Conservation (phyloP, 2,888 invertebrate genomes). For the Calephelis perditalis region DNA sequence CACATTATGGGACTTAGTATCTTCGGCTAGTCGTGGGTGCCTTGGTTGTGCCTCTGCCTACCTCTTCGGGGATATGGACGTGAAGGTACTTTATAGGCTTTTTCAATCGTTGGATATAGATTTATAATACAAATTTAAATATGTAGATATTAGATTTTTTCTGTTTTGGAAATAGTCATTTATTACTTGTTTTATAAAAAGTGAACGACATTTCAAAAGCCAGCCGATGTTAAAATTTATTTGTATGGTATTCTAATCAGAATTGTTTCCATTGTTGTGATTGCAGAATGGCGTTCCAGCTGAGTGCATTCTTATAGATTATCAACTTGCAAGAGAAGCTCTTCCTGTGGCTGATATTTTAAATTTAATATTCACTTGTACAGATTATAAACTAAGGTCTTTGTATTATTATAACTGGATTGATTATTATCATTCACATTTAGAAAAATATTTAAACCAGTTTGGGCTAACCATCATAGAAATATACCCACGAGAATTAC, state of each 20-base stretch:
- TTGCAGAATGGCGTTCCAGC: not conserved
- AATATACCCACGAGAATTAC: conserved; percentile 35
- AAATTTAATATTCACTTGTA: not conserved
- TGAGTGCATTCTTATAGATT: not conserved
- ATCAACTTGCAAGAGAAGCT: conserved; percentile 1
- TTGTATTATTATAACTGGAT: conserved; percentile 36
- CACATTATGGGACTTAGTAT: too few species aligned
- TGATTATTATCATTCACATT: conserved; percentile 34
- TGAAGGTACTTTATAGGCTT: too few species aligned
- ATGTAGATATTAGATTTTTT: too few species aligned
- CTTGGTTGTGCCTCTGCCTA: too few species aligned
- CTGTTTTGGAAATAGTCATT: too few species aligned
- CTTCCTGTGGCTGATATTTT: not conserved
- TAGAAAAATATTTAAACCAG: conserved; percentile 32
- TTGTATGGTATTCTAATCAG: conserved; percentile 37
- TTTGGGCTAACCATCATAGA: conserved; percentile 34
- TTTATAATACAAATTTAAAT: too few species aligned
- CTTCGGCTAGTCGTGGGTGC: too few species aligned
- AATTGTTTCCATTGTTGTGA: conserved; percentile 18
- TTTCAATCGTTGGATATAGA: too few species aligned
- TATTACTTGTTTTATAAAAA: conserved; percentile 2
- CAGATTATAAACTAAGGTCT: conserved; percentile 30
- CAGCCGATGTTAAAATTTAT: conserved; percentile 30
- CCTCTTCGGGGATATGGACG: too few species aligned
- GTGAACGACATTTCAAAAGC: conserved; percentile 29